A percentile compares a stretch with the other conserved stretches of the same genome.
Evolutionary conservation across 2,797 vertebrate genomes (phyloP).

Genomic region (Balearica regulorum): DNA sequence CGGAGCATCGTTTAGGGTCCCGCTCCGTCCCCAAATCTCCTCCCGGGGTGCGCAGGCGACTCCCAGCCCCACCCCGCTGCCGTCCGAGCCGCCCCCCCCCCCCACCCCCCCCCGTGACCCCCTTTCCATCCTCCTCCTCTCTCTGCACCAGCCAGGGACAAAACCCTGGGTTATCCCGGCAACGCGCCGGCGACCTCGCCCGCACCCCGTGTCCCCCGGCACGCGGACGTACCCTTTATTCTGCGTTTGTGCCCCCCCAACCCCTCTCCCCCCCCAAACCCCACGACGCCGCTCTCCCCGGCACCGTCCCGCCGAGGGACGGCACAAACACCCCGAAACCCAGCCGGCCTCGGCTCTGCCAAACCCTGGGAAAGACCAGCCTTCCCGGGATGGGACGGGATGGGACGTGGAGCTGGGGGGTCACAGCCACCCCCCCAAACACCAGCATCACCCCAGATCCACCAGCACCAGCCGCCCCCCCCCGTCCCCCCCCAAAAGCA

Average conservation of each 20-base stretch:
- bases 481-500: neutral
- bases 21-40: neutral
- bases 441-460: neutral
- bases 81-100: neutral
- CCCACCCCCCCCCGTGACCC: accelerated
- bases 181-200: accelerated
- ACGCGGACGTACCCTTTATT: accelerated
- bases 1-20: neutral
- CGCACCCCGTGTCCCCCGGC: neutral
- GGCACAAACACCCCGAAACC: no score
- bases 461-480: neutral
- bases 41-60: neutral
- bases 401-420: no score
- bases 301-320: neutral
- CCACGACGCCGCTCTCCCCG: accelerated
- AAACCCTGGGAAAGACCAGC: conserved; percentile 17
- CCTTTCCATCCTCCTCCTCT: neutral
- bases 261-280: neutral
- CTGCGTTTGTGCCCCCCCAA: neutral
- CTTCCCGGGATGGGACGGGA: neutral
- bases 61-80: neutral
- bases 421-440: neutral
- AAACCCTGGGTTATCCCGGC: accelerated
- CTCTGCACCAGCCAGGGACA: neutral
- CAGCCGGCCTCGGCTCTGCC: neutral